phyloP scores from a whole-genome alignment of 2,113 vertebrate genomes.

The Saguinus imperator region DNA sequence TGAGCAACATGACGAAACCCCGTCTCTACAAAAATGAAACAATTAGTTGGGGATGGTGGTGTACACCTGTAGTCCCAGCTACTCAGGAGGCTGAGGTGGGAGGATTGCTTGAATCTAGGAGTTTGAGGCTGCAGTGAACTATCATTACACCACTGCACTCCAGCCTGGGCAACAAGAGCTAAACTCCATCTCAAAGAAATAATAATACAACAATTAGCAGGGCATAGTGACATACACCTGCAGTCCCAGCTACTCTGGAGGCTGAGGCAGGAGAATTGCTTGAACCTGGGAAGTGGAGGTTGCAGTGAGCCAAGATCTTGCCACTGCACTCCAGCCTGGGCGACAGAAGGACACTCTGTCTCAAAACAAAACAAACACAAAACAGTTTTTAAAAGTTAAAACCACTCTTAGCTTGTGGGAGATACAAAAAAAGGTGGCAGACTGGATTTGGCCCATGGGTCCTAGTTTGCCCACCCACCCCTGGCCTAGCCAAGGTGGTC shows the following conservation, averaged over 20 bases:
- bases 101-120: not conserved
- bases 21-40: not conserved
- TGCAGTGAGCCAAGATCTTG: no score
- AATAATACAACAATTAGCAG: no score
- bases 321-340: no score
- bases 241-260: no score
- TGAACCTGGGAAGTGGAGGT: no score
- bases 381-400: not conserved
- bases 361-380: no score
- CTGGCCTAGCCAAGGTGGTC: not conserved
- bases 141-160: not conserved
- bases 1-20: not conserved
- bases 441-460: not conserved
- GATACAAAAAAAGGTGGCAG: not conserved
- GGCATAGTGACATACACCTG: no score
- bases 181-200: no score
- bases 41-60: not conserved
- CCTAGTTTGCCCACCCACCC: not conserved
- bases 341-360: no score
- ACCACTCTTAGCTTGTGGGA: not conserved
- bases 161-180: not conserved
- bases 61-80: not conserved
- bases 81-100: not conserved
- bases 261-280: no score
- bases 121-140: not conserved